Base-by-base conservation (phyloP, 1,140 invertebrate species). In the Augochlora pura region DNA sequence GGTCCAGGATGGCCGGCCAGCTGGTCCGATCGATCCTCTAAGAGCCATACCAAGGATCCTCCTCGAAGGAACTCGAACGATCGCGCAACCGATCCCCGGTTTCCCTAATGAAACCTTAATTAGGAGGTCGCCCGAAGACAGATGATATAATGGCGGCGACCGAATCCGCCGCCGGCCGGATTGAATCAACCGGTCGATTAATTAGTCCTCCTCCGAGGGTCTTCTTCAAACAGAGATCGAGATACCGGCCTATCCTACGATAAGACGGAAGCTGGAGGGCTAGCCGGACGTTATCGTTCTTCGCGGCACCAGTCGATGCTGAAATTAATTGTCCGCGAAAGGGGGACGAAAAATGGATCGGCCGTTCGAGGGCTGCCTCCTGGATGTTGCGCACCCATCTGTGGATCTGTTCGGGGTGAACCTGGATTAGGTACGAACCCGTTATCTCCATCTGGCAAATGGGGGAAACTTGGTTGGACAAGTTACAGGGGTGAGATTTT, bases 101-200 rank as follows among this genome's bases (percentile, higher is more conserved):
- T 57, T 32, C 32, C 16, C 1, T 54, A 72, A 64, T 57, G 68
- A 57, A 72, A 54, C 42, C 27, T 32, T 71, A 77, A 77, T 77
- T 77, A 63, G 38, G n/a, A 18, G 9, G 54, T 49, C 27, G 38
- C 8, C 8, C 12, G 39, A 63, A 21, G 57, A 25, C 64, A 25
- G 46, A 69, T 60, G 27, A 46, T 46, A 32, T 38, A 63, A 52
- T 21, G 59, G 23, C n/a, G 18, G 39, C 14, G 23, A 52, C 66
- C 46, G 25, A 54, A 42, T 23, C 27, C 60, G 25, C 23, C 32
- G 46, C 38, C n/a, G 57, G 12, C 38, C 16, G 23, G 66, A 68
- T 70, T 18, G 32, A 70, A 63, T 77, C 75, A 63, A n/a, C 21
- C 16, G 57, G 42, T 63, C 27, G 75, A 70, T 77, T 70, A 77